Evolutionary conservation across 1,140 invertebrate genomes (phyloP), one percentile per base, ranked within the genome.

Genomic region (Littorina saxatilis): DNA sequence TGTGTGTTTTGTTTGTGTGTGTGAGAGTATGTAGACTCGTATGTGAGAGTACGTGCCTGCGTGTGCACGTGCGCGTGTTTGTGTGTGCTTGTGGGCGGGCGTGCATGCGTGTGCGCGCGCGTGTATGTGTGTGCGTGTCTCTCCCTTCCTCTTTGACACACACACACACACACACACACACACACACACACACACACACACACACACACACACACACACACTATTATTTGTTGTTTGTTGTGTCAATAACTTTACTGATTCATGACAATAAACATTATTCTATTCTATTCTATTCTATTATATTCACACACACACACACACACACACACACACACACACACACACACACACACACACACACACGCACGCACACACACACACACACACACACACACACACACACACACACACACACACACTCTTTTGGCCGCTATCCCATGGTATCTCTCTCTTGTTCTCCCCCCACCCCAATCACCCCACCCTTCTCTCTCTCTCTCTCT

Each of bases 401-500:
- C 23, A 58, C 55, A 58, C 55, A 58, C 1, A 58, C 20, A 27
- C 23, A 58, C 7, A n/a, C n/a, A n/a, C n/a, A n/a, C n/a, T n/a
- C n/a, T n/a, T n/a, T n/a, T n/a, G n/a, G n/a, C n/a, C n/a, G 27
- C 0, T 58, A 20, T 58, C 20, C 55, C 27, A 27, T 17, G 55
- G 55, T 58, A 58, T 5, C 32, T 17, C 68, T 35, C 40, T 32
- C 32, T 32, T 72, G 20, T 20, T 5, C 23, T 5, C 40, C 40
- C 20, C 20, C 40, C 32, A 17, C n/a, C 68, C 20, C 40, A 37
- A 20, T 32, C 35, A 3, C 32, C 20, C 68, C 32, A 15, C 68
- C 68, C 20, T 32, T 75, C 35, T 75, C 43, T 47, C 43, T 47
- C 32, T 47, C 35, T 73, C 70, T 35, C 70, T 73, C 70, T 73